Conservation (phyloP, 2,113 vertebrate genomes). For the Zootoca vivipara region DNA sequence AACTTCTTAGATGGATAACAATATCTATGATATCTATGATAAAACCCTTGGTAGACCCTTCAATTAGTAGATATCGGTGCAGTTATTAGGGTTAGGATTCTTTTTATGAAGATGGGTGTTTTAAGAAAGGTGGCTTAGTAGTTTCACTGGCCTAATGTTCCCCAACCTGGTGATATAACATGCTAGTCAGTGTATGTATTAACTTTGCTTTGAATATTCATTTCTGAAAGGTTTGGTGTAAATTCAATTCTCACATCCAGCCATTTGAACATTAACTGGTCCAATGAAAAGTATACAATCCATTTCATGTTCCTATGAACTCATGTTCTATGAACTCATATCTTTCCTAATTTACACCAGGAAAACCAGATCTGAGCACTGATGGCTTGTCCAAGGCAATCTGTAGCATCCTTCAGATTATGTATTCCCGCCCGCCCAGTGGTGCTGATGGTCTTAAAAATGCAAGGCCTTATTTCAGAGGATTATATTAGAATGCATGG, state of each 20-base stretch:
- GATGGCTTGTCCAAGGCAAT: neutral
- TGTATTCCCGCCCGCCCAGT: no score
- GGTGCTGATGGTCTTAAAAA: neutral
- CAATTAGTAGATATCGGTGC: no score
- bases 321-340: neutral
- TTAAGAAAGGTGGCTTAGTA: no score
- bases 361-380: neutral
- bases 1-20: neutral
- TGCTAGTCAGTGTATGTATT: neutral
- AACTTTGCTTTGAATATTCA: neutral
- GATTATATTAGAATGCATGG: neutral
- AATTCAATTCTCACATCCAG: neutral
- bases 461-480: neutral
- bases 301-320: neutral
- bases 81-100: neutral
- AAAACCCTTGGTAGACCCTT: neutral
- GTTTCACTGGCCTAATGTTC: neutral
- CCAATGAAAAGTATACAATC: neutral
- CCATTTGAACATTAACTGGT: neutral
- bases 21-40: no score
- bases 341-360: neutral
- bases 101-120: neutral
- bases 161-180: neutral
- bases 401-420: neutral
- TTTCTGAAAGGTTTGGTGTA: neutral